phyloP scores from a whole-genome alignment of 2,113 vertebrate species.

The Phycodurus eques region DNA sequence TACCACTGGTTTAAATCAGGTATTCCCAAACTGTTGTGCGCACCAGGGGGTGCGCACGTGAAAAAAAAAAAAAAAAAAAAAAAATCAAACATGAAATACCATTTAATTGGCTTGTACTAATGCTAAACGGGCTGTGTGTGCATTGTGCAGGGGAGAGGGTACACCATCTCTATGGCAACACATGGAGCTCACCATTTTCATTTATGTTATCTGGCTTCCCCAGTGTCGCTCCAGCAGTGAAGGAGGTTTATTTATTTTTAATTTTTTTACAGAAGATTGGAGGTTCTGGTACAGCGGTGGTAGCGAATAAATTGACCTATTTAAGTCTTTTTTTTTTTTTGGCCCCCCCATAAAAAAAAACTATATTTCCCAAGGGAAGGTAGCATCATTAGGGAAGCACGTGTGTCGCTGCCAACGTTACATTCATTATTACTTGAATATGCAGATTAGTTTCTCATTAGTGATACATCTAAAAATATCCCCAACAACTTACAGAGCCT shows the following conservation, averaged over 20 bases:
- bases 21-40: neutral
- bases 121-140: neutral
- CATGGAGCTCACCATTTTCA: slow-evolving; percentile 27
- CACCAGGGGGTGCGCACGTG: neutral
- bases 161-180: slow-evolving; percentile 20
- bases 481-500: neutral
- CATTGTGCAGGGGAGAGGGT: neutral
- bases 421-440: slow-evolving; percentile 9
- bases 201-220: slow-evolving; percentile 26
- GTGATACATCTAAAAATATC: neutral
- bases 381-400: neutral
- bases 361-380: neutral
- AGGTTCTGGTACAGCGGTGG: neutral
- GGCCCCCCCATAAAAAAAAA: neutral
- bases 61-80: neutral
- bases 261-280: neutral
- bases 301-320: neutral
- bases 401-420: neutral
- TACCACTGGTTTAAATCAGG: neutral
- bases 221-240: neutral
- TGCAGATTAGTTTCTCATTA: neutral
- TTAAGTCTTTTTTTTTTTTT: neutral
- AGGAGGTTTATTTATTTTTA: neutral
- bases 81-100: neutral
- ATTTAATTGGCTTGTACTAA: neutral